Evolutionary conservation across 2,113 vertebrate genomes (phyloP).

Genomic region (Peromyscus maniculatus): DNA sequence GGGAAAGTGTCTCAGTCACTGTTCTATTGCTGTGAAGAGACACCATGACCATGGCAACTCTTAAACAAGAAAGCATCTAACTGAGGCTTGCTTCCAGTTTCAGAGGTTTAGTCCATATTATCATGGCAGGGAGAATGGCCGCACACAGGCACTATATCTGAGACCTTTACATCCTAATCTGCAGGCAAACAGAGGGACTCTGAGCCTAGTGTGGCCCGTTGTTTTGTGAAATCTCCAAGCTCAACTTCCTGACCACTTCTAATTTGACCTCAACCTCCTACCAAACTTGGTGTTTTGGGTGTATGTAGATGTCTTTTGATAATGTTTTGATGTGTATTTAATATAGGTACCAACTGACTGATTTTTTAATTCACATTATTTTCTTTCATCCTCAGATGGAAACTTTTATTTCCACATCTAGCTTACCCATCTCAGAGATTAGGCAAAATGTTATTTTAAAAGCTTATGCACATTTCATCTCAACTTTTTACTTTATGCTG

Average conservation of each 20-base stretch:
- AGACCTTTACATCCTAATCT: not conserved
- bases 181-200: not conserved
- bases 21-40: not conserved
- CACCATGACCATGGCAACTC: not conserved
- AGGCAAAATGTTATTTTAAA: constrained; percentile 45
- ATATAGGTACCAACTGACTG: not conserved
- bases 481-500: constrained; percentile 12
- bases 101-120: not conserved
- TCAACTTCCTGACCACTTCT: not conserved
- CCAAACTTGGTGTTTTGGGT: not conserved
- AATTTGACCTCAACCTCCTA: not conserved
- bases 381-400: constrained; percentile 22
- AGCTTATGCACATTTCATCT: not conserved
- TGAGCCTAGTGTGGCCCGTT: not conserved
- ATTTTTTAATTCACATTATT: not conserved
- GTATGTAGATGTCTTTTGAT: not conserved
- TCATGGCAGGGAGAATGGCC: not conserved
- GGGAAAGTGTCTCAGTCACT: not conserved
- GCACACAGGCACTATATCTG: not conserved
- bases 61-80: not conserved
- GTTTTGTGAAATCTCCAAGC: not conserved
- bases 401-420: constrained; percentile 29
- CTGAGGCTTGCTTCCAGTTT: not conserved
- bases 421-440: constrained; percentile 57
- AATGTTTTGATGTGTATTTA: not conserved